These are phyloP conservation scores for Neodiprion fabricii DNA, from an alignment of 1,140 invertebrate species.

Conservation along the genomic window DNA sequence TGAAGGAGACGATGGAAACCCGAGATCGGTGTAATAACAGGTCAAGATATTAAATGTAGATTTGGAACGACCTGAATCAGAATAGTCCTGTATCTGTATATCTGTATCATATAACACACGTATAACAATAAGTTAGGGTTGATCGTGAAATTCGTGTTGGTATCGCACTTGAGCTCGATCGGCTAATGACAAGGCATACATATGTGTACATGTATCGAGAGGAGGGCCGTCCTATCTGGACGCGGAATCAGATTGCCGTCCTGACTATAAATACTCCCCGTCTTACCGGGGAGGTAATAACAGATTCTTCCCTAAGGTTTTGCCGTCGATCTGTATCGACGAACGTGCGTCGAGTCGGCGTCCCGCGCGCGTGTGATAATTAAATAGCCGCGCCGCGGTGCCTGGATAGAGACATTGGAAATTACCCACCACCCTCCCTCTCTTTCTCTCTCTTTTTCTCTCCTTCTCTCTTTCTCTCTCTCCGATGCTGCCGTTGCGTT, in stretches of 20 bases:
- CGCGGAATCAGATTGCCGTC: background rate
- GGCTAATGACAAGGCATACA: background rate
- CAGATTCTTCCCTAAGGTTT: background rate
- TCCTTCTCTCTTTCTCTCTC: background rate
- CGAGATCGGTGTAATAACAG: no score
- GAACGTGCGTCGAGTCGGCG: background rate
- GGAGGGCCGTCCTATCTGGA: background rate
- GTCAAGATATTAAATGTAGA: no score
- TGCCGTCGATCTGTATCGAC: constrained; percentile 6
- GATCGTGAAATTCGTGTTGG: no score
- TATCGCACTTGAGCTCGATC: background rate
- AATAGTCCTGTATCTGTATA: no score
- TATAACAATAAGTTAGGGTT: no score
- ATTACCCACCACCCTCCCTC: background rate
- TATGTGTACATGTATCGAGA: background rate
- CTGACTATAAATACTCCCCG: background rate
- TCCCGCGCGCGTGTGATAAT: background rate
- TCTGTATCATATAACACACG: no score
- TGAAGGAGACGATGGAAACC: no score
- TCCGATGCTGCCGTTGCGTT: background rate
- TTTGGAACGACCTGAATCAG: no score
- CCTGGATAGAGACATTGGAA: background rate
- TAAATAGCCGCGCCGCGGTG: background rate
- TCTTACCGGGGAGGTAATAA: background rate
- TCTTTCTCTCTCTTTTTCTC: no score